A percentile compares a stretch with the other conserved stretches of the same genome.
Evolutionary conservation across 2,888 invertebrate species (phyloP).

Genomic region (Calliphora vomitoria): DNA sequence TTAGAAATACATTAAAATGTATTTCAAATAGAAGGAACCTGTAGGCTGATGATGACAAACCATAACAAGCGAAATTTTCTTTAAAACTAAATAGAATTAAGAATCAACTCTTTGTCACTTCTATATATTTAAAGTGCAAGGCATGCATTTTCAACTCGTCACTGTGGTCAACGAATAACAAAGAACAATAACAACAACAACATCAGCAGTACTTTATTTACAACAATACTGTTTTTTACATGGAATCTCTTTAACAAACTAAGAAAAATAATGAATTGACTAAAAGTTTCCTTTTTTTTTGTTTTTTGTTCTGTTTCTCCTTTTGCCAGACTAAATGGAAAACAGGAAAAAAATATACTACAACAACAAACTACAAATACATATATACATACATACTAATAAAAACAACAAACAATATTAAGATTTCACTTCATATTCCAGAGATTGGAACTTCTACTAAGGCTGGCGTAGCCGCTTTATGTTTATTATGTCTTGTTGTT

Average conservation of each 20-base stretch:
- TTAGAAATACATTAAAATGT: too few species aligned
- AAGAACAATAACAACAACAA: constrained; percentile 41
- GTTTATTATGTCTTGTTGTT: neutral
- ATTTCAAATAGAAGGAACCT: too few species aligned
- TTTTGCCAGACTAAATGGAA: neutral
- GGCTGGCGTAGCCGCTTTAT: neutral
- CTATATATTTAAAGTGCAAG: constrained; percentile 39
- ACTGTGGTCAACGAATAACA: constrained; percentile 50
- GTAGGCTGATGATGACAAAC: too few species aligned
- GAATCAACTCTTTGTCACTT: constrained; percentile 12
- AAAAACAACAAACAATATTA: neutral
- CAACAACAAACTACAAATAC: neutral
- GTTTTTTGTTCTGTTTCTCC: neutral
- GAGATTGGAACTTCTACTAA: constrained; percentile 6
- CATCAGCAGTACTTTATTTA: constrained; percentile 22
- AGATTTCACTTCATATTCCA: constrained; percentile 37
- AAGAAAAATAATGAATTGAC: constrained; percentile 44
- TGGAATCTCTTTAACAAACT: constrained; percentile 28
- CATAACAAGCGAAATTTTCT: neutral
- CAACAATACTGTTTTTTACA: constrained; percentile 38
- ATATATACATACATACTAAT: neutral
- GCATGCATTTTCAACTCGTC: constrained; percentile 48
- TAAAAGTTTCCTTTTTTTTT: constrained; percentile 3
- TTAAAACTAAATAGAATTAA: neutral
- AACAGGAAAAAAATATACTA: constrained; percentile 31